Evolutionary conservation across 2,888 invertebrate species (phyloP), one percentile per base, ranked within the genome.

Genomic region (Torymus auratus): DNA sequence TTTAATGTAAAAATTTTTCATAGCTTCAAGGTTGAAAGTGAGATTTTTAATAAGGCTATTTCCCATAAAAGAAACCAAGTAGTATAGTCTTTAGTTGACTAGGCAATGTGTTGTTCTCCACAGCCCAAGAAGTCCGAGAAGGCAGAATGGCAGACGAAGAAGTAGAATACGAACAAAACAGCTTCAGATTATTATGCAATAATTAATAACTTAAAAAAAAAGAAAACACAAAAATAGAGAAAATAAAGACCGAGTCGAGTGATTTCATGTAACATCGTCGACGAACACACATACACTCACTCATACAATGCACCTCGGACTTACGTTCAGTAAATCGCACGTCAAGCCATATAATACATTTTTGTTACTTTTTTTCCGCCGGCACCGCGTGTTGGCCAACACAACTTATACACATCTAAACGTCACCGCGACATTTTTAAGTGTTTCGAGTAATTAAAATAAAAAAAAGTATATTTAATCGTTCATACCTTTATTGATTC

Each of bases 41-140:
- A 41, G 41, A 41, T 41, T 41, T 41, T 41, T 41, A 41, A 41
- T 41, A 41, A 41, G 41, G 41, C 41, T 41, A 41, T 7, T 10
- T 41, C 41, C 41, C 7, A 41, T 41, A 41, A 55, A 64, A 41
- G 60, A 73, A 72, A 20, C 12, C 7, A 75, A 73, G 70, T 76
- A 80, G 82, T 61, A 56, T 84, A 83, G 83, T 71, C 82, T 80
- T 84, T 87, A 87, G 87, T 87, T 88, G 85, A 88, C 84, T 87
- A 88, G 89, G 88, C 87, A 86, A 89, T 88, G 86, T 90, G 86
- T 93, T 91, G 87, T 91, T 90, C 88, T 89, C 87, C 90, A 93
- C 95, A 95, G 95, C 94, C 94, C 89, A 95, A 95, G 94, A 95
- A 95, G 91, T 94, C 94, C 90, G 95, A 95, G 93, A 94, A 94